Evolutionary conservation across 2,797 vertebrate species (phyloP).

Genomic region (Urophycis tenuis): DNA sequence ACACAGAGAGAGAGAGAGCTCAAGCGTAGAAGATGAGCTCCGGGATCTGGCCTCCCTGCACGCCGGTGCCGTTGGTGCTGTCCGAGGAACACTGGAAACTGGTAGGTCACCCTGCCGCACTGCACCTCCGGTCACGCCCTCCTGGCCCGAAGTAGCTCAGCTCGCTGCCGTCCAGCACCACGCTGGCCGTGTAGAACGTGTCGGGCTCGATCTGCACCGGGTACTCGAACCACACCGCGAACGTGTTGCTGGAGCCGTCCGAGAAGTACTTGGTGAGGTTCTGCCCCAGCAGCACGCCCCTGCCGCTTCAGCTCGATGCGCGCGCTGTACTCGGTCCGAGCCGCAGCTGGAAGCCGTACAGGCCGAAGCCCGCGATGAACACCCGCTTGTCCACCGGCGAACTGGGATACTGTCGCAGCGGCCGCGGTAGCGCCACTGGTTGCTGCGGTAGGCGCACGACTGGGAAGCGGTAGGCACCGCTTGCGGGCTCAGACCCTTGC

Average conservation of each 20-base stretch:
- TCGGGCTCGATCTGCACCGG: slow-evolving; percentile 96
- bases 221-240: slow-evolving; percentile 95
- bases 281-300: slow-evolving; percentile 87
- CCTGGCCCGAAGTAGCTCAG: slow-evolving; percentile 97
- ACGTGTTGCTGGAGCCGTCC: slow-evolving; percentile 95
- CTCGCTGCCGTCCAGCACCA: slow-evolving; percentile 91
- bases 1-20: no score
- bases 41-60: slow-evolving; percentile 95
- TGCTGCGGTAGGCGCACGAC: slow-evolving; percentile 96
- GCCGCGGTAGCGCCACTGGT: slow-evolving; percentile 97
- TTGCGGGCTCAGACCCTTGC: slow-evolving; percentile 89
- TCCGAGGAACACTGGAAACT: slow-evolving; percentile 98
- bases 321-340: slow-evolving; percentile 92
- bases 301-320: slow-evolving; percentile 96
- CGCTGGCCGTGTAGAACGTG: slow-evolving; percentile 95
- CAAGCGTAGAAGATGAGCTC: slow-evolving; percentile 97
- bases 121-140: slow-evolving; percentile 99
- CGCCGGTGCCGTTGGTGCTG: slow-evolving; percentile 95
- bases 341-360: slow-evolving; percentile 97
- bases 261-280: slow-evolving; percentile 97
- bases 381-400: slow-evolving; percentile 93
- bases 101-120: slow-evolving; percentile 95
- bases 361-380: slow-evolving; percentile 93
- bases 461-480: slow-evolving; percentile 97
- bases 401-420: slow-evolving; percentile 98